These are phyloP conservation scores for Nothobranchius kuhntae DNA, from an alignment of 2,113 vertebrate species.

Conservation along the genomic window DNA sequence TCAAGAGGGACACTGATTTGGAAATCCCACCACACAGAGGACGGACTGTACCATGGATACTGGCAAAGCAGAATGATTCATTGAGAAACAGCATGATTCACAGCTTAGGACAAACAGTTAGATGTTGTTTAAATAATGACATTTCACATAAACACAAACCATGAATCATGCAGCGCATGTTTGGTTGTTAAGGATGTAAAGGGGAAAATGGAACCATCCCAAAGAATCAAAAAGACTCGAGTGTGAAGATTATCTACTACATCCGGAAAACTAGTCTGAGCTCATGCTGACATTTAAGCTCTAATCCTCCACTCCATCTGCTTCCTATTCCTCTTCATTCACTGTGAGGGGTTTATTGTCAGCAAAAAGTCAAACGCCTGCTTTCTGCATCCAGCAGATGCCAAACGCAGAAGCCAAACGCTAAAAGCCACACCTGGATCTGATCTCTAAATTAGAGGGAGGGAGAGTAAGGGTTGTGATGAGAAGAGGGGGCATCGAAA, in stretches of 20 bases:
- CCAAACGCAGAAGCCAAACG: slow-evolving; percentile 36
- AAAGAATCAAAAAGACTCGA: slow-evolving; percentile 52
- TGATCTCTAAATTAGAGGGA: slow-evolving; percentile 58
- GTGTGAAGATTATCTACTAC: slow-evolving; percentile 53
- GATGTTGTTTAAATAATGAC: slow-evolving; percentile 30
- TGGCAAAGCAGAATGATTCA: slow-evolving; percentile 10
- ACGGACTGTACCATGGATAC: slow-evolving; percentile 13
- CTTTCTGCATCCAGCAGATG: slow-evolving; percentile 47
- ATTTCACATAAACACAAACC: background rate
- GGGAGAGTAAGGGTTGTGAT: background rate
- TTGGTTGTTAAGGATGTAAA: slow-evolving; percentile 28
- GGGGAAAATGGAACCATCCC: slow-evolving; percentile 9
- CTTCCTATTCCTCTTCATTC: slow-evolving; percentile 55
- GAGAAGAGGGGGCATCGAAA: slow-evolving; percentile 18
- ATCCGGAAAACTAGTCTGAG: slow-evolving; percentile 63
- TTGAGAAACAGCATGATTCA: background rate
- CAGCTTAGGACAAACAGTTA: slow-evolving; percentile 29
- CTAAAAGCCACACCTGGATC: slow-evolving; percentile 60
- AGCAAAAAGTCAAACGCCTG: slow-evolving; percentile 30
- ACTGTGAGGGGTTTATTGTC: slow-evolving; percentile 45
- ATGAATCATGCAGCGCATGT: slow-evolving; percentile 23
- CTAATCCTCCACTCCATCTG: slow-evolving; percentile 59
- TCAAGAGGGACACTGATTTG: slow-evolving; percentile 4
- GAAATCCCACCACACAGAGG: slow-evolving; percentile 8
- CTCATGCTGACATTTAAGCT: slow-evolving; percentile 62